phyloP scores from a whole-genome alignment of 2,888 invertebrate species.

The Synanthedon formicaeformis region DNA sequence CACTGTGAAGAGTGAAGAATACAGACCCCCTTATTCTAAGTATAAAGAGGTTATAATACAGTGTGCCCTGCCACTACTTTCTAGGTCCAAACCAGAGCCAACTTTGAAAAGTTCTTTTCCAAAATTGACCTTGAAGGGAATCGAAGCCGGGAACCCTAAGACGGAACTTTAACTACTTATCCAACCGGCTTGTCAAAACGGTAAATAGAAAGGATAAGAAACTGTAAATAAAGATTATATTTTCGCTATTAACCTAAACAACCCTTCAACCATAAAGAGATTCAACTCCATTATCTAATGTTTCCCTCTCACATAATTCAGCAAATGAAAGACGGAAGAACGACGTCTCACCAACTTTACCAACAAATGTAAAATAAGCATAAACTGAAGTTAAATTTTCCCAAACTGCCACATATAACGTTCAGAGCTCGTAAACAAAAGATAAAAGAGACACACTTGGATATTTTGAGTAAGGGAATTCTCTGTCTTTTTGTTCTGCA shows the following conservation, averaged over 20 bases:
- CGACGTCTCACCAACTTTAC: slow-evolving; percentile 10
- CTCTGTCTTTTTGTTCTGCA: neutral
- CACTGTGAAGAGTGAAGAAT: no score
- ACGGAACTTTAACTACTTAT: no score
- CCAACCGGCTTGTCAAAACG: no score
- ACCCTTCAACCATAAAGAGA: neutral
- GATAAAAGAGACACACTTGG: slow-evolving; percentile 23
- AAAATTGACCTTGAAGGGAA: no score
- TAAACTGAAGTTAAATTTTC: slow-evolving; percentile 28
- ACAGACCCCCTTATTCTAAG: no score
- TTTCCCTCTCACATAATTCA: neutral
- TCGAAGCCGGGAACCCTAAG: no score
- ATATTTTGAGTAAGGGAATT: slow-evolving; percentile 7
- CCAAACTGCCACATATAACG: slow-evolving; percentile 30
- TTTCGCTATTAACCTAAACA: neutral
- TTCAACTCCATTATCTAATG: neutral
- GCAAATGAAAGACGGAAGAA: neutral
- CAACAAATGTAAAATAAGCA: slow-evolving; percentile 27
- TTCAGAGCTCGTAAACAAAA: slow-evolving; percentile 26
- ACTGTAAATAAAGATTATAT: no score
- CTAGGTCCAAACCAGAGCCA: no score
- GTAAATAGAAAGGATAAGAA: no score
- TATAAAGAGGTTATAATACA: no score
- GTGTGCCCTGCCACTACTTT: no score
- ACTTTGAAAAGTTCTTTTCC: no score